A percentile compares a stretch with the other conserved stretches of the same genome.
phyloP scores from a whole-genome alignment of 2,888 invertebrate genomes.

The Mesochorus sp. region DNA sequence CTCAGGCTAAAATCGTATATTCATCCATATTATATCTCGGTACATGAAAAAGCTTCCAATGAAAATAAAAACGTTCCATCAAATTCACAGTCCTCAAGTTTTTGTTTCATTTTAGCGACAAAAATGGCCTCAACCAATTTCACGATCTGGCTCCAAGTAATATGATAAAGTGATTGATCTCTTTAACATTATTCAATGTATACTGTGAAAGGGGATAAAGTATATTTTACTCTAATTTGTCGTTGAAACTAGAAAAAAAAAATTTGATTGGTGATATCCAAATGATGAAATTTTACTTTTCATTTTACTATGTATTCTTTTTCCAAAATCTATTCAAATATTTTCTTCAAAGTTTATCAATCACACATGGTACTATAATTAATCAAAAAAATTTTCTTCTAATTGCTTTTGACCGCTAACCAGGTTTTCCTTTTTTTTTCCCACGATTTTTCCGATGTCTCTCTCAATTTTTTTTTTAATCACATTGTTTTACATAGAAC shows the following conservation, averaged over 20 bases:
- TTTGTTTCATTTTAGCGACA: conserved; percentile 18
- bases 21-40: background rate
- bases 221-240: too few species aligned
- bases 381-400: too few species aligned
- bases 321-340: too few species aligned
- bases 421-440: too few species aligned
- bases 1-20: conserved; percentile 1
- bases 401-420: too few species aligned
- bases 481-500: background rate
- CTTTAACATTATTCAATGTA: background rate
- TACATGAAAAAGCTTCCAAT: conserved; percentile 23
- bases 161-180: conserved; percentile 24
- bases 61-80: conserved; percentile 26
- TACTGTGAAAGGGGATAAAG: too few species aligned
- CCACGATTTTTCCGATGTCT: background rate
- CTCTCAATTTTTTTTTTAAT: background rate
- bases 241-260: too few species aligned
- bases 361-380: too few species aligned
- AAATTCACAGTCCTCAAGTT: conserved; percentile 27
- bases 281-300: too few species aligned
- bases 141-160: background rate
- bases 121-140: conserved; percentile 15
- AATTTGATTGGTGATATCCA: too few species aligned
- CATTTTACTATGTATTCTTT: too few species aligned
- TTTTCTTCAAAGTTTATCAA: too few species aligned